phyloP scores from a whole-genome alignment of 1,140 invertebrate species.

The Drosophila aff. region DNA sequence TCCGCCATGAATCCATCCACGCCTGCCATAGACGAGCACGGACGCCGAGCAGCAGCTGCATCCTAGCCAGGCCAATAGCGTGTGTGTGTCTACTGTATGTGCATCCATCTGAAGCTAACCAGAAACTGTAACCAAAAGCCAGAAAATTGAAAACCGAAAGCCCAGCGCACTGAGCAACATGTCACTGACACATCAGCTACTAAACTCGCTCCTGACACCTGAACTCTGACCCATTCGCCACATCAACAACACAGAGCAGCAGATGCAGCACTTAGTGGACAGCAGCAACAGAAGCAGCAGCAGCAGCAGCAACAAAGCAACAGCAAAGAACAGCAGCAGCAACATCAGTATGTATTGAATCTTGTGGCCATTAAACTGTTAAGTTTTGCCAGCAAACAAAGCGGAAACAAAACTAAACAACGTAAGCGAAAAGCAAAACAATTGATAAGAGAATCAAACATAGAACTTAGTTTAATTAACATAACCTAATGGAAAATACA shows the following conservation, averaged over 20 bases:
- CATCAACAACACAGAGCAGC: conserved; percentile 36
- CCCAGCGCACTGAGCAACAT: conserved; percentile 17
- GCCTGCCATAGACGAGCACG: conserved; percentile 44
- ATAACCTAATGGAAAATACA: conserved; percentile 44
- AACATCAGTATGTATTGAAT: conserved; percentile 66
- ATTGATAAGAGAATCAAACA: conserved; percentile 65
- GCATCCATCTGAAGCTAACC: conserved; percentile 40
- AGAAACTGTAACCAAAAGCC: conserved; percentile 30
- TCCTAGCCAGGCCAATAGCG: conserved; percentile 29
- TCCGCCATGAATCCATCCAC: conserved; percentile 42
- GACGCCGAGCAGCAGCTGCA: conserved; percentile 32
- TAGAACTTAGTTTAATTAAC: conserved; percentile 65
- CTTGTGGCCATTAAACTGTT: conserved; percentile 75
- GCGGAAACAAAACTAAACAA: conserved; percentile 44
- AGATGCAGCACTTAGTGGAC: conserved; percentile 29
- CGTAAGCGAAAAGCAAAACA: conserved; percentile 53
- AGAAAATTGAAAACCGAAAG: conserved; percentile 20
- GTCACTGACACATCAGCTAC: conserved; percentile 48
- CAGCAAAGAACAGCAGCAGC: conserved; percentile 27
- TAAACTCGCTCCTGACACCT: conserved; percentile 23
- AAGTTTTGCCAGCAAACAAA: conserved; percentile 60
- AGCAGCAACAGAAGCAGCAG: conserved; percentile 23
- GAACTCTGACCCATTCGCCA: conserved; percentile 42
- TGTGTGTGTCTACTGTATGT: conserved; percentile 18
- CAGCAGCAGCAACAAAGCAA: conserved; percentile 27